Evolutionary conservation across 1,140 invertebrate species (phyloP), one percentile per base, ranked within the genome.

Genomic region (Atopsyche davidsoni): DNA sequence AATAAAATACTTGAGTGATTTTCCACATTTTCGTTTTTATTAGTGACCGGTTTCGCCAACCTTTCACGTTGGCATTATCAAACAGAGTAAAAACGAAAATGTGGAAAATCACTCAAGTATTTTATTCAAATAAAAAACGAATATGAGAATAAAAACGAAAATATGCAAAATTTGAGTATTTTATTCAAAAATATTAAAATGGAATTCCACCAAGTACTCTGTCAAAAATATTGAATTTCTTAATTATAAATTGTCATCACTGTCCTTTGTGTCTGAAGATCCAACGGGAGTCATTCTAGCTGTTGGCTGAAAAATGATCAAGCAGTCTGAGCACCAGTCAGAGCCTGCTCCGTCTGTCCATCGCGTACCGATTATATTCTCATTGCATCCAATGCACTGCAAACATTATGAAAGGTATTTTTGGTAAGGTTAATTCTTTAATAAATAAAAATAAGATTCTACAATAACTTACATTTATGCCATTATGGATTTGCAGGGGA

Each of bases 321-420:
- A 44, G 36, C 55, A 58, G 47, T 58, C 55, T 17, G 55, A 58
- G 17, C 55, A 58, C 55, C 55, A 58, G 28, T 58, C 43, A 6
- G 40, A 45, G 3, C 55, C 55, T 6, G 38, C 32, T n/a, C 47
- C 47, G 28, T 58, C 55, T 3, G 51, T 49, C 55, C 55, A 58
- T 2, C 55, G 51, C 9, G 51, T 53, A n/a, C 55, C 55, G 3
- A 53, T 17, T 3, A 58, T 58, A 19, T 53, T 46, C 21, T 36
- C 41, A 43, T 51, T 53, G 35, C 55, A 58, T 28, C 51, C 43
- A 4, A 51, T 46, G 32, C 55, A 58, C 55, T 58, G 18, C 43
- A 52, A 49, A 41, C 24, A n/a, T n/a, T 28, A 6, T 9, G 14
- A 36, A 36, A 16, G 6, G 7, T 36, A 9, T 36, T 9, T 7